phyloP scores from a whole-genome alignment of 2,113 vertebrate genomes.

The Terrapene triunguis region DNA sequence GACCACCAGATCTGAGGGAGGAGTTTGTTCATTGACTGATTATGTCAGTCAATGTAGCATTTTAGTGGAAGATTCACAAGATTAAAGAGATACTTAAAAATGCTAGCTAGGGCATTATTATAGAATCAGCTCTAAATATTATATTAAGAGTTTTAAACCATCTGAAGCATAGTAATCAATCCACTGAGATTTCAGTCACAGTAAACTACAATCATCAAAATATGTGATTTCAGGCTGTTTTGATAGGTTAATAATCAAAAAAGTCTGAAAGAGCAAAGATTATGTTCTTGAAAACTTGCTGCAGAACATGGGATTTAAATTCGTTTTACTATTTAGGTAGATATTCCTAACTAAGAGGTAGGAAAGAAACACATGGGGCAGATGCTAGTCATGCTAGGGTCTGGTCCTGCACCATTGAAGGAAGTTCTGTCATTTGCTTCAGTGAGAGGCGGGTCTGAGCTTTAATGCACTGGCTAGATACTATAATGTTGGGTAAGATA shows the following conservation, averaged over 20 bases:
- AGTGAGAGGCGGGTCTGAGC: slow-evolving; percentile 73
- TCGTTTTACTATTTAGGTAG: slow-evolving; percentile 36
- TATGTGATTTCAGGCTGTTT: not conserved
- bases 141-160: not conserved
- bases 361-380: slow-evolving; percentile 21
- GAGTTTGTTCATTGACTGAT: slow-evolving; percentile 42
- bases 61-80: slow-evolving; percentile 39
- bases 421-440: slow-evolving; percentile 73
- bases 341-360: slow-evolving; percentile 37
- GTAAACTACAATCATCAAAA: not conserved
- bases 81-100: slow-evolving; percentile 6
- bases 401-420: slow-evolving; percentile 71
- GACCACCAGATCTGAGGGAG: slow-evolving; percentile 16
- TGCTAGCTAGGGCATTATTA: not conserved
- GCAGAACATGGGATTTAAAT: slow-evolving; percentile 44
- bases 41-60: slow-evolving; percentile 15
- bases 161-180: not conserved
- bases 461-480: slow-evolving; percentile 59
- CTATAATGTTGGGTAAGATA: not conserved
- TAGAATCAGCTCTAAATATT: slow-evolving; percentile 10
- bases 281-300: slow-evolving; percentile 57
- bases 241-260: not conserved
- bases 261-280: slow-evolving; percentile 37
- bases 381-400: slow-evolving; percentile 49
- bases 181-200: not conserved